Base-by-base conservation (phyloP, 92 coral and sea anemone genomes). In the Zoanthus gigantus region DNA sequence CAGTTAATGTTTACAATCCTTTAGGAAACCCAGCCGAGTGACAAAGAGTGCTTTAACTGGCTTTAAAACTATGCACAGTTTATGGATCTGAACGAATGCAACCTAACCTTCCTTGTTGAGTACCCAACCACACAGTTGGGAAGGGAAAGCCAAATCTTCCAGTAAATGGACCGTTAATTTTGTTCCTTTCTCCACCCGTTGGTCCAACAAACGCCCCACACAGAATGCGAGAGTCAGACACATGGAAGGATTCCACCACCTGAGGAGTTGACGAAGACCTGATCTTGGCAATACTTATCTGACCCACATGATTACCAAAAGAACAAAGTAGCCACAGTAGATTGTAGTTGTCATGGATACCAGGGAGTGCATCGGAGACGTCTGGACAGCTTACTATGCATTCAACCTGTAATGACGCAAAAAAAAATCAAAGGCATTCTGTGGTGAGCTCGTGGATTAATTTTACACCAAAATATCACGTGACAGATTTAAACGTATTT, bases 81-180 rank as follows among this genome's bases (percentile, higher is more conserved):
- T 37, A 37, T 37, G n/a, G 6, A 4, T 13, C 5, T n/a, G 0
- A 16, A 8, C 0, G 32, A 5, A 63, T 18, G 69, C 69, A 63
- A 16, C 9, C 23, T 34, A 86, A 97, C 99, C 94, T 97, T 88
- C 98, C 96, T n/a, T 95, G 92, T 74, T 94, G 99, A 9, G 98
- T 94, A 72, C 99, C 99, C 4, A 97, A 77, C 99, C 99, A 97
- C 44, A 97, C 95, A 34, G 99, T 97, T 15, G 99, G 98, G 46
- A 97, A 97, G 28, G 99, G 99, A 77, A 97, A 97, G 23, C 99
- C 99, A 88, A 92, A 97, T 83, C 93, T 88, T 29, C 98, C 96
- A 48, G 93, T 85, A 11, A 93, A 65, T 0, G 96, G 91, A 31
- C 93, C 94, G 28, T 93, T 92, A n/a, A 95, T 63, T 69, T 92